Base-by-base conservation (phyloP, 2,888 invertebrate species). In the Acanthosoma haemorrhoidale region DNA sequence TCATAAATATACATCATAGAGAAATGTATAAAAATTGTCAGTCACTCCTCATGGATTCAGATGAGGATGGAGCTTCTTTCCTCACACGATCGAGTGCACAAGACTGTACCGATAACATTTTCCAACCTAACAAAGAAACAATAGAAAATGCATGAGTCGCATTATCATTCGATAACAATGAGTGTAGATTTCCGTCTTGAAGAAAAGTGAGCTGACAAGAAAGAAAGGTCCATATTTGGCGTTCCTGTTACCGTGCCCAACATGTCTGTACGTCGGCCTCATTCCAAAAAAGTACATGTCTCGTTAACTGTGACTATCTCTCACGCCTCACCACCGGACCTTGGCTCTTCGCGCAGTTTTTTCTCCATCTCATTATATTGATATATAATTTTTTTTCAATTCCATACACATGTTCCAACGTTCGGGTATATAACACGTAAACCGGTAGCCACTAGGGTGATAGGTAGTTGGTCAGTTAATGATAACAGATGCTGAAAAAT, bases 251-350 rank as follows among this genome's bases (percentile, higher is more conserved):
- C n/a, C n/a, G n/a, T n/a, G n/a, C n/a, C n/a, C n/a, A n/a, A n/a
- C n/a, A 25, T 59, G 59, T 18, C 15, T 59, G 16, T 34, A 16
- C 2, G 9, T 32, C 4, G 29, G 31, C 3, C 34, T 16, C 9
- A 38, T 61, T 61, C 61, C 61, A 36, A 61, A 61, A 61, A 61
- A 36, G 61, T 61, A 34, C 61, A 61, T 36, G n/a, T 11, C 61
- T 61, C 61, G 61, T 61, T 61, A 61, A 51, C 51, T n/a, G 51
- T n/a, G 51, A 51, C 51, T 51, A 25, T 25, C 51, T 51, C 51
- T 51, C 51, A 51, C 51, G 51, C 51, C 51, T 51, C 51, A 25
- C 25, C 21, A n/a, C n/a, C 51, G 51, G 51, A 51, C 51, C 51
- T 51, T 51, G n/a, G 51, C 13, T 51, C 13, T 3, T 51, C 11